Conservation (phyloP, 2,797 vertebrate species). For the Cuniculus paca region DNA sequence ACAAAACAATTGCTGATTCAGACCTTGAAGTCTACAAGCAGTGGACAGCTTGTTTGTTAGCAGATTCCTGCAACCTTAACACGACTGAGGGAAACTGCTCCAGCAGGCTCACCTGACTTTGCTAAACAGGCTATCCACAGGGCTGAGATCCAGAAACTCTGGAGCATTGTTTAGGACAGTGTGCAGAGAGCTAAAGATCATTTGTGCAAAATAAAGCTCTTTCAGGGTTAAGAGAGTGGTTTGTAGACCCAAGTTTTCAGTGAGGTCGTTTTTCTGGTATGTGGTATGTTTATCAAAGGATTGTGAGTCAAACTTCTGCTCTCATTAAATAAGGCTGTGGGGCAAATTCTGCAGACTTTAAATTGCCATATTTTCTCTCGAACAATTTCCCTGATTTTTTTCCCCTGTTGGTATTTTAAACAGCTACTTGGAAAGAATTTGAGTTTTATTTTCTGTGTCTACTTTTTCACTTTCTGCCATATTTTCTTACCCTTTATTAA, state of each 20-base stretch:
- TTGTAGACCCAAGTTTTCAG: neutral
- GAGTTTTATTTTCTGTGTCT: conserved; percentile 45
- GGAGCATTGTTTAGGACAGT: conserved; percentile 11
- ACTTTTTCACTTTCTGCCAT: neutral
- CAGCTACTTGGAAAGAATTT: neutral
- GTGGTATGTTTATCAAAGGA: conserved; percentile 47
- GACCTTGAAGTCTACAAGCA: neutral
- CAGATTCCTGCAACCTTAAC: neutral
- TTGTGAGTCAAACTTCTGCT: neutral
- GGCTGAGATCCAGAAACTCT: conserved; percentile 30
- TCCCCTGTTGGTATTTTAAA: neutral
- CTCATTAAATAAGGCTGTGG: neutral
- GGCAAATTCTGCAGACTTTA: neutral
- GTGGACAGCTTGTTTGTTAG: conserved; percentile 31
- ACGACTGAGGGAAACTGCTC: neutral
- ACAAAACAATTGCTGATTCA: conserved; percentile 46
- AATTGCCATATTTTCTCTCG: neutral
- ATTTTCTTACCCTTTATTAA: conserved; percentile 47
- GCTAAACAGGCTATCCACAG: neutral
- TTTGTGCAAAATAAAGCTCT: conserved; percentile 30
- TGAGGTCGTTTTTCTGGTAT: conserved; percentile 45
- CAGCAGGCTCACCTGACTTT: neutral
- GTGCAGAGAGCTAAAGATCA: conserved; percentile 33
- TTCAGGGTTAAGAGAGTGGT: conserved; percentile 49
- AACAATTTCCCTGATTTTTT: neutral